Evolutionary conservation across 1,140 invertebrate genomes (phyloP), one percentile per base, ranked within the genome.

Genomic region (Onthophagus taurus): DNA sequence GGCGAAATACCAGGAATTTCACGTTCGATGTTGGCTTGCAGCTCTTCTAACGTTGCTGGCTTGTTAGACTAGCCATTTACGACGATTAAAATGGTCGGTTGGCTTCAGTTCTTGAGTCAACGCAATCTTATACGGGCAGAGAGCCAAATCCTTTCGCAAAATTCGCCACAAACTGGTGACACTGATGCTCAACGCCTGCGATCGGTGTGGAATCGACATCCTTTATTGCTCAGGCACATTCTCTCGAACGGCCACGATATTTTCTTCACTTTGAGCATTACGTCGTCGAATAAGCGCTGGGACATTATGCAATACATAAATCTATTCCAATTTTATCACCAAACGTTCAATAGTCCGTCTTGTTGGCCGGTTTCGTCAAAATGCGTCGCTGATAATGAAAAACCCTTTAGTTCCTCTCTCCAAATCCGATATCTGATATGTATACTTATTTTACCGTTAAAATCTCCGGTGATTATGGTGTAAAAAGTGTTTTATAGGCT

Each of bases 1-100:
- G 37, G 29, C 26, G 26, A 5, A 23, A 24, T 6, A 23, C 38
- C 31, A 57, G 16, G 41, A 55, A 51, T 45, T 33, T 24, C 23
- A 38, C 7, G 24, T 44, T 33, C 2, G 31, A 14, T 2, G n/a
- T 49, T 38, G 19, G 9, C 43, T 30, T 41, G 24, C 23, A 49
- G 16, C 42, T 51, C n/a, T n/a, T n/a, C n/a, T n/a, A n/a, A n/a
- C n/a, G n/a, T n/a, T n/a, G 37, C 12, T 42, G 9, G n/a, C 47
- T 13, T 31, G 34, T 45, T 45, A 38, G 48, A 17, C 44, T 26
- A 26, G 24, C 24, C 7, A 26, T 7, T 26, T 26, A n/a, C 24
- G 24, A 26, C 24, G 24, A 7, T 26, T 26, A 26, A 26, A 26
- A 26, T 26, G 7, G 24, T 26, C 24, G 24, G 24, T 26, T 26